A percentile compares a stretch with the other conserved stretches of the same genome.
Evolutionary conservation across 2,888 invertebrate genomes (phyloP).

Genomic region (Caenorhabditis sulstoni): DNA sequence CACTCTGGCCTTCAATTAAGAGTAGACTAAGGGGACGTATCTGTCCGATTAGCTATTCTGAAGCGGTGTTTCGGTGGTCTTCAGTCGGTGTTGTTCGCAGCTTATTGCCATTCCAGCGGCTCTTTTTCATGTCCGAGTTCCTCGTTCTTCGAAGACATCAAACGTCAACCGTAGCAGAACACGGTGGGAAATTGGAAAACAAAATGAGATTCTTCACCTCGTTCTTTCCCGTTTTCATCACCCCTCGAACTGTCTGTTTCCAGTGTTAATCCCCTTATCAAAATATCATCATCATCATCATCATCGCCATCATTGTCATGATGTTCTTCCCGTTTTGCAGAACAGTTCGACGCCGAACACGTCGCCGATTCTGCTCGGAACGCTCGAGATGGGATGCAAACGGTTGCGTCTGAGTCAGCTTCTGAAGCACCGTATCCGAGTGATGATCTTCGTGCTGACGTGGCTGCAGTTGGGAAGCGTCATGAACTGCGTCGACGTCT

Average conservation of each 20-base stretch:
- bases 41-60: no score
- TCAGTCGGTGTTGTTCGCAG: no score
- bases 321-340: slow-evolving; percentile 34
- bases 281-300: neutral
- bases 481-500: slow-evolving; percentile 67
- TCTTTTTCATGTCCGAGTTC: slow-evolving; percentile 13
- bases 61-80: no score
- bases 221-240: slow-evolving; percentile 6
- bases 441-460: slow-evolving; percentile 45
- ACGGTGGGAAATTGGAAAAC: slow-evolving; percentile 18
- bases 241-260: slow-evolving; percentile 5
- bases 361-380: slow-evolving; percentile 47
- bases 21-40: no score
- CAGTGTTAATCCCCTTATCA: slow-evolving; percentile 8
- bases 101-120: neutral
- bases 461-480: slow-evolving; percentile 61
- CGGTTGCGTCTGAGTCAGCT: slow-evolving; percentile 41
- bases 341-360: slow-evolving; percentile 51
- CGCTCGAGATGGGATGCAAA: slow-evolving; percentile 48
- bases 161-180: slow-evolving; percentile 42
- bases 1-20: no score
- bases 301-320: no score
- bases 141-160: slow-evolving; percentile 17
- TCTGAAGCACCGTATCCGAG: slow-evolving; percentile 50
- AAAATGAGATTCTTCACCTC: slow-evolving; percentile 7